Evolutionary conservation across 2,113 vertebrate species (phyloP).

Genomic region (Corydoras maculifer): DNA sequence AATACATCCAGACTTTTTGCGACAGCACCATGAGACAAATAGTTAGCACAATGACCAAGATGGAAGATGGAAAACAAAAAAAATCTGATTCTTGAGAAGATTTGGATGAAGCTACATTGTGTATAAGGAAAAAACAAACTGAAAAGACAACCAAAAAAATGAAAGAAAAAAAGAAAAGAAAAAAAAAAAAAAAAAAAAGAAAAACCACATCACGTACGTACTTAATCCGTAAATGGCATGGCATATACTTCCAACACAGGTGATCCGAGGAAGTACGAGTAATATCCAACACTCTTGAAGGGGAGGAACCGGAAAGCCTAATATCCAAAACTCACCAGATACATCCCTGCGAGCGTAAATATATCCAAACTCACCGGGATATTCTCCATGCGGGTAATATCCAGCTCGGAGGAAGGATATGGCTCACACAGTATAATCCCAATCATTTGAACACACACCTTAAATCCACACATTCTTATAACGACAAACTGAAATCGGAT

Average conservation of each 20-base stretch:
- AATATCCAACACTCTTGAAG: slow-evolving; percentile 38
- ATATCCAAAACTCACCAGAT: slow-evolving; percentile 62
- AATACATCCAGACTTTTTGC: slow-evolving; percentile 27
- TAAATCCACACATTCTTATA: slow-evolving; percentile 54
- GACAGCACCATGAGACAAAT: slow-evolving; percentile 40
- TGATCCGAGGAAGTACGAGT: slow-evolving; percentile 33
- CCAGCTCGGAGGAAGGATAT: slow-evolving; percentile 58
- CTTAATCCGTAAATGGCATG: slow-evolving; percentile 39
- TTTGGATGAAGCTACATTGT: slow-evolving; percentile 32
- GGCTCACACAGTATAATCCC: slow-evolving; percentile 51
- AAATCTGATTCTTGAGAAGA: slow-evolving; percentile 14
- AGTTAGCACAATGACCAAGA: slow-evolving; percentile 43
- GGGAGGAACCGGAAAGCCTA: slow-evolving; percentile 36
- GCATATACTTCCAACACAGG: slow-evolving; percentile 33
- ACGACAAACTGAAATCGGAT: slow-evolving; percentile 53
- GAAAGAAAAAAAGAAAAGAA: no score
- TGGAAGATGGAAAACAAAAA: slow-evolving; percentile 36
- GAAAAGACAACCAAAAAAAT: background rate
- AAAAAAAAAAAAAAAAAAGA: slow-evolving; percentile 14
- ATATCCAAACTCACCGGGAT: slow-evolving; percentile 69
- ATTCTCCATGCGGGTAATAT: slow-evolving; percentile 67
- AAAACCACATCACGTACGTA: slow-evolving; percentile 8
- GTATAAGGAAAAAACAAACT: slow-evolving; percentile 5
- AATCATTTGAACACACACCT: slow-evolving; percentile 59
- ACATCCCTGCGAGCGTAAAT: slow-evolving; percentile 55